Percentiles rank a stretch among this genome's conserved stretches.
phyloP scores from a whole-genome alignment of 2,888 invertebrate genomes.

The Pachydiplax longipennis region DNA sequence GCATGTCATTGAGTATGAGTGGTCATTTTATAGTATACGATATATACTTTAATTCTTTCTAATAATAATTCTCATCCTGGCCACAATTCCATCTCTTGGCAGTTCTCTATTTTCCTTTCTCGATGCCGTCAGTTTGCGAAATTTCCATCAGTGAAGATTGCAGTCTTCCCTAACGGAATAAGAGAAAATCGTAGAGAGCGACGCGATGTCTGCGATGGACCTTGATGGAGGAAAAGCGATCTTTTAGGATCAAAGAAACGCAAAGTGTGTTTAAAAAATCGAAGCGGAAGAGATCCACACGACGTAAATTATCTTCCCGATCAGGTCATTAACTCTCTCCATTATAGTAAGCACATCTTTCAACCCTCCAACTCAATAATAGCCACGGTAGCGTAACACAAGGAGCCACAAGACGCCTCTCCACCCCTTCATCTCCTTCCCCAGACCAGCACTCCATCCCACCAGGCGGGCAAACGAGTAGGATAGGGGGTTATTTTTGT shows the following conservation, averaged over 20 bases:
- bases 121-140: too few relatives aligned
- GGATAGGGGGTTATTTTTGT: slow-evolving; percentile 11
- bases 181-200: too few relatives aligned
- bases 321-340: slow-evolving; percentile 23
- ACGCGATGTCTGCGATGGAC: neutral
- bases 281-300: neutral
- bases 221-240: neutral
- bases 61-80: too few relatives aligned
- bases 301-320: slow-evolving; percentile 19
- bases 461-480: slow-evolving; percentile 9
- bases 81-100: too few relatives aligned
- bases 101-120: too few relatives aligned
- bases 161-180: too few relatives aligned
- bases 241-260: neutral
- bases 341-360: neutral
- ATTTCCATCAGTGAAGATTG: too few relatives aligned
- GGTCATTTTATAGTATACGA: too few relatives aligned
- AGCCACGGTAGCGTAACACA: slow-evolving; percentile 22
- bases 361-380: neutral
- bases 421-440: too few relatives aligned
- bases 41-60: too few relatives aligned
- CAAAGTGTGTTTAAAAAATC: neutral
- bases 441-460: neutral
- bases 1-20: too few relatives aligned
- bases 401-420: neutral